Percentiles rank a stretch among this genome's conserved stretches.
These are phyloP conservation scores for Pseudotriccus pelzelni DNA, from an alignment of 2,797 vertebrate genomes.

Conservation along the genomic window DNA sequence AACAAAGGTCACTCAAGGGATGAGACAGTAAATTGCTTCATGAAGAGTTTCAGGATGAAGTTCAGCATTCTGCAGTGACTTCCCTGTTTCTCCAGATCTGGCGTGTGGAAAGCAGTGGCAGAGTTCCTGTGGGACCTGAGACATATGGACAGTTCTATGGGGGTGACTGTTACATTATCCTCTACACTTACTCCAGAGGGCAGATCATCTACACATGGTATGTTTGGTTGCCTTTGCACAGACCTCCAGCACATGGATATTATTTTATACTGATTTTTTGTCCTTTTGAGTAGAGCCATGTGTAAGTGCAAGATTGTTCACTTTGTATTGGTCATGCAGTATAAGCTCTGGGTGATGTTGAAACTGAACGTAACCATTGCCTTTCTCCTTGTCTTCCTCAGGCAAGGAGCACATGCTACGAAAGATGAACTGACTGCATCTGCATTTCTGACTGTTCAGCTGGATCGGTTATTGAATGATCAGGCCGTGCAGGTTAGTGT, in stretches of 20 bases:
- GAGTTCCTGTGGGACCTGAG: conserved; percentile 75
- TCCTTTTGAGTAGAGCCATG: background rate
- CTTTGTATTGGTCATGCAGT: background rate
- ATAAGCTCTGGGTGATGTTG: background rate
- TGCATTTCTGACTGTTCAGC: conserved; percentile 89
- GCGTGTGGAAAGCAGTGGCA: conserved; percentile 87
- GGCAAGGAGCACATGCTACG: conserved; percentile 86
- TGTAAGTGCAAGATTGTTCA: background rate
- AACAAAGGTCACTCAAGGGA: background rate
- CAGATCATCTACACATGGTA: conserved; percentile 84
- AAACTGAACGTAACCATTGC: background rate
- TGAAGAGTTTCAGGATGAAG: background rate
- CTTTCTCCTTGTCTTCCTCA: conserved; percentile 47
- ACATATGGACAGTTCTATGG: conserved; percentile 88
- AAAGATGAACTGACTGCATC: conserved; percentile 87
- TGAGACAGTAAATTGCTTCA: background rate
- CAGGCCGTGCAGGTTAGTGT: conserved; percentile 85
- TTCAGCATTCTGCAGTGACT: background rate
- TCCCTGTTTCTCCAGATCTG: conserved; percentile 80
- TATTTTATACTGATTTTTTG: background rate
- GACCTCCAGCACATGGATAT: background rate
- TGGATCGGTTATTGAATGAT: conserved; percentile 83
- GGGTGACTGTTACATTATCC: conserved; percentile 91
- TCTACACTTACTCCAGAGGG: conserved; percentile 84
- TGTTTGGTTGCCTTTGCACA: background rate